Conservation (phyloP, 2,888 invertebrate genomes). For the Podotricha telesiphe region DNA sequence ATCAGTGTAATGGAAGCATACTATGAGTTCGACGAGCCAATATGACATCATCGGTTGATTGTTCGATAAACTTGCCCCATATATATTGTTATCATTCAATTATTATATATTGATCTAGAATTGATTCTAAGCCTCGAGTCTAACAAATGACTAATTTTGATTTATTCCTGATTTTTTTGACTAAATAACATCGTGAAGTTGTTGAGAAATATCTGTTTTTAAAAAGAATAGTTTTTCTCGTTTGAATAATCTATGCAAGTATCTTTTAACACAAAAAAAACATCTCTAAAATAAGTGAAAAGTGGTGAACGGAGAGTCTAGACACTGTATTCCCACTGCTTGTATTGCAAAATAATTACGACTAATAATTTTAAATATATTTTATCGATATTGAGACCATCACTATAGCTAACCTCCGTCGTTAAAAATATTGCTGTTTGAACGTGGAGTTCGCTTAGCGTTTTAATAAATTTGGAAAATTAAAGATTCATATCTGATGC, state of each 20-base stretch:
- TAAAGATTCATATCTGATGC: conserved; percentile 82
- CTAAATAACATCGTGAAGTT: too few relatives aligned
- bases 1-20: conserved; percentile 23
- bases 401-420: conserved; percentile 72
- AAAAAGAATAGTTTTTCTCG: too few relatives aligned
- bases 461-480: conserved; percentile 84
- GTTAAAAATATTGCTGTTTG: conserved; percentile 83
- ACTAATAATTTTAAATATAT: too few relatives aligned
- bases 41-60: conserved; percentile 66
- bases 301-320: too few relatives aligned
- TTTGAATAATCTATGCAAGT: too few relatives aligned
- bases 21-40: conserved; percentile 45
- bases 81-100: conserved; percentile 73
- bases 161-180: too few relatives aligned
- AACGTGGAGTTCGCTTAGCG: conserved; percentile 80
- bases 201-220: too few relatives aligned
- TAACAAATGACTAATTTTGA: not conserved
- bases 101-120: conserved; percentile 72
- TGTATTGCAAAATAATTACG: too few relatives aligned
- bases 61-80: conserved; percentile 62
- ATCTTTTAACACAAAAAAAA: too few relatives aligned
- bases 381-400: conserved; percentile 42
- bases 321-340: too few relatives aligned
- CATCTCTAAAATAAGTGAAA: too few relatives aligned
- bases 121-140: conserved; percentile 54